Base-by-base conservation (phyloP, 2,888 invertebrate species). In the Linyphia triangularis region DNA sequence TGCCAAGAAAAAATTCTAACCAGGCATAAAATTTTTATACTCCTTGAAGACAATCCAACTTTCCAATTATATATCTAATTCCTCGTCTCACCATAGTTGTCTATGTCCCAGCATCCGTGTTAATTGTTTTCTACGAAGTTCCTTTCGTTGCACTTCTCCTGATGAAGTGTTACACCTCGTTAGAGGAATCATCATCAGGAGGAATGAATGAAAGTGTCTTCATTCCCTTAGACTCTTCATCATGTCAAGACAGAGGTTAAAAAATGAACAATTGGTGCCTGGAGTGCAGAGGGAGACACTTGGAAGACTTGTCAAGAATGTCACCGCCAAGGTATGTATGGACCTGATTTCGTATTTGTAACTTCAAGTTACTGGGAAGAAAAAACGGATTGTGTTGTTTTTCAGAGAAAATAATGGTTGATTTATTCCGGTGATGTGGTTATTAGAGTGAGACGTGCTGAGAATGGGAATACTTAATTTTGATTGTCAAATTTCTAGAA, bases 91-190 rank as follows among this genome's bases (percentile, higher is more conserved):
- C 33, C 61, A 16, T 43, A 5, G 4, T 51, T n/a, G n/a, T n/a
- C n/a, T n/a, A n/a, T 57, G 4, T 19, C 24, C 9, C 24, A 30
- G 43, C 16, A n/a, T 40, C 28, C 24, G 51, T 65, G 79, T 26
- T 86, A 86, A 86, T 86, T 86, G 86, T 72, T 67, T 79, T 86
- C 72, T 51, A 16, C 40, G 78, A 78, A 85, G 63, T 43, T 30
- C 16, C 85, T 78, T 69, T 51, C 37, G 24, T 69, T 70, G 69
- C 79, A n/a, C n/a, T n/a, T n/a, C n/a, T 43, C 75, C 30, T 72
- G 79, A 86, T 86, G 79, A 81, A 86, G 63, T 78, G 79, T 79
- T 86, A 79, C 86, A 79, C 65, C 86, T 86, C 79, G 79, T 86
- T 86, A 79, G 59, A 57, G 30, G 82, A 82, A 70, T 65, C 78